Percentiles rank a stretch among this genome's conserved stretches.
Evolutionary conservation across 2,797 vertebrate genomes (phyloP).

Genomic region (Arnoldichthys spilopterus): DNA sequence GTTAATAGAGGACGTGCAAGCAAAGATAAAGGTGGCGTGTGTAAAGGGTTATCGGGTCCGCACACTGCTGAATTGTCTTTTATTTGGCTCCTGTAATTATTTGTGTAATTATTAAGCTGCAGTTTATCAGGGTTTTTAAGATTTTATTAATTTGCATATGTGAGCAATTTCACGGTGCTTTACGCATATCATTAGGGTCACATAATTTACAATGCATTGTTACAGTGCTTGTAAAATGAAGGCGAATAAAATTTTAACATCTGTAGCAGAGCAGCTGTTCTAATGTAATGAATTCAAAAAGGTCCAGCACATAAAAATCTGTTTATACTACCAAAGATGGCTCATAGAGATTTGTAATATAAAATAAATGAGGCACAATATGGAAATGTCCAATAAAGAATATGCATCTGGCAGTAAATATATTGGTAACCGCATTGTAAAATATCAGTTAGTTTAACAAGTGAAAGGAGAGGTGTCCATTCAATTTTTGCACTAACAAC

Average conservation of each 20-base stretch:
- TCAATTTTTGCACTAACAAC: neutral
- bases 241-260: slow-evolving; percentile 57
- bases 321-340: neutral
- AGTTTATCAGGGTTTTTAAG: slow-evolving; percentile 58
- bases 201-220: slow-evolving; percentile 51
- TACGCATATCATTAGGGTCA: slow-evolving; percentile 53
- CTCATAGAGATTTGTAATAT: neutral
- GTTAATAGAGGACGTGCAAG: slow-evolving; percentile 59
- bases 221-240: slow-evolving; percentile 49
- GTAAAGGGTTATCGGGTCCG: slow-evolving; percentile 56
- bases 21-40: slow-evolving; percentile 46
- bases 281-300: slow-evolving; percentile 14
- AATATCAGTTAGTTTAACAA: neutral
- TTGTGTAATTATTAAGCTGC: slow-evolving; percentile 58
- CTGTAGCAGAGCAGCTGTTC: slow-evolving; percentile 29
- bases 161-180: slow-evolving; percentile 54
- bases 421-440: neutral
- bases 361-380: neutral
- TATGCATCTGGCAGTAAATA: neutral
- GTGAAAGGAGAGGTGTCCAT: neutral
- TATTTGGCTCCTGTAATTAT: slow-evolving; percentile 58
- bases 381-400: neutral
- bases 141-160: slow-evolving; percentile 61
- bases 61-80: slow-evolving; percentile 52
- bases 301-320: neutral